A percentile compares a stretch with the other conserved stretches of the same genome.
Conservation (phyloP, 2,113 vertebrate species). For the Archocentrus centrarchus region DNA sequence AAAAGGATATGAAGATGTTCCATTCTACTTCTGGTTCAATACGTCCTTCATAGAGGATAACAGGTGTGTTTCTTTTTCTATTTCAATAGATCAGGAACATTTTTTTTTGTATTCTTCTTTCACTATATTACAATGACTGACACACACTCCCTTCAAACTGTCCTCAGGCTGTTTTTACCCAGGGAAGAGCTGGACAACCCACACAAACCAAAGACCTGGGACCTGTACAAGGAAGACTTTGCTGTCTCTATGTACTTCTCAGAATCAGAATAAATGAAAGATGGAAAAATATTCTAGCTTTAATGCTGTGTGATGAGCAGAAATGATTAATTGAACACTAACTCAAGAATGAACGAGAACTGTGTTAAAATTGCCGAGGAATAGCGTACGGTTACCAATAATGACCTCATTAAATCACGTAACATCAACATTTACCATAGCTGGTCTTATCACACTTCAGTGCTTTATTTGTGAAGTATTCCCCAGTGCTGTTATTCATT, state of each 20-base stretch:
- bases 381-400: rapidly evolving
- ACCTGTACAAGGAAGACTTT: conserved; percentile 89
- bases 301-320: not conserved
- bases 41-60: conserved; percentile 90
- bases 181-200: conserved; percentile 94
- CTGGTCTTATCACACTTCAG: not conserved
- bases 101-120: not conserved
- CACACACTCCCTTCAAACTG: not conserved
- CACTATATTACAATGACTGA: not conserved
- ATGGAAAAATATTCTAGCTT: not conserved
- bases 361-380: not conserved
- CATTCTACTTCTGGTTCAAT: conserved; percentile 98
- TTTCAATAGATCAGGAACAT: rapidly evolving
- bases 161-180: conserved; percentile 86
- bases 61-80: conserved; percentile 79
- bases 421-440: not conserved
- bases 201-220: conserved; percentile 91
- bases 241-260: conserved; percentile 88
- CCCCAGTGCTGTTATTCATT: not conserved
- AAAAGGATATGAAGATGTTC: conserved; percentile 91
- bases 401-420: not conserved
- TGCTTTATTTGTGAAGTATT: not conserved
- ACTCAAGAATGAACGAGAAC: not conserved
- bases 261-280: conserved; percentile 61
- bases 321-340: conserved; percentile 14